Percentiles rank a stretch among this genome's conserved stretches.
Conservation (phyloP, 2,113 vertebrate species). For the Danio rerio region GRCz12tu NC_133181.1:54690501-54691000, state of each 20-base stretch:
- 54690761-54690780: neutral
- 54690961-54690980: slow-evolving; percentile 10
- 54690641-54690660: slow-evolving; percentile 23
- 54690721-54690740: slow-evolving; percentile 24
- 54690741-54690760: slow-evolving; percentile 21
- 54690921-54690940: slow-evolving; percentile 49
- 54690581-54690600: too few species aligned
- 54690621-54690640: neutral
- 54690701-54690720: slow-evolving; percentile 6
- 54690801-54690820: neutral
- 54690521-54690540: too few species aligned
- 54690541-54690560: neutral
- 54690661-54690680: slow-evolving; percentile 5
- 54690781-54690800: neutral
- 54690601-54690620: neutral
- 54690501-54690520: too few species aligned
- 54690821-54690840: slow-evolving; percentile 10
- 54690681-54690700: slow-evolving; percentile 14
- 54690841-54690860: slow-evolving; percentile 30
- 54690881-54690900: slow-evolving; percentile 32
- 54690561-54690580: neutral
- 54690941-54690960: slow-evolving; percentile 28
- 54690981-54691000: slow-evolving; percentile 17
- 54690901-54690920: slow-evolving; percentile 46
- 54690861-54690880: slow-evolving; percentile 16